Evolutionary conservation across 2,113 vertebrate species (phyloP).

Genomic region (Panthera uncia): DNA sequence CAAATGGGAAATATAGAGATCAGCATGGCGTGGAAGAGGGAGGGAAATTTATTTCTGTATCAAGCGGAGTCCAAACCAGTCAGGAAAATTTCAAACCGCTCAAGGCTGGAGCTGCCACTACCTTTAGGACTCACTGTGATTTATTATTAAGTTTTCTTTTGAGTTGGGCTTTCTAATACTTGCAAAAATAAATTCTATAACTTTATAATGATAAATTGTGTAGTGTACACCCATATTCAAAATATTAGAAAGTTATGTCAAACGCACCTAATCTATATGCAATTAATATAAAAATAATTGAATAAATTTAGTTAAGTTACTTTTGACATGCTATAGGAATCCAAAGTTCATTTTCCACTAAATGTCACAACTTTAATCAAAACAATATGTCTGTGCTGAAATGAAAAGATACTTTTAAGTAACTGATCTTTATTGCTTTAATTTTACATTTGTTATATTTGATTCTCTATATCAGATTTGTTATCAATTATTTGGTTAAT

Average conservation of each 20-base stretch:
- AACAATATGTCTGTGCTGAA: not conserved
- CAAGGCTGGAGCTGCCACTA: not conserved
- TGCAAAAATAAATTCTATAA: not conserved
- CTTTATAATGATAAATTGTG: not conserved
- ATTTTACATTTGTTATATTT: conserved; percentile 11
- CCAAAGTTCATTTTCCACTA: not conserved
- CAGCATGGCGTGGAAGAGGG: not conserved
- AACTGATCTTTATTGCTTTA: conserved; percentile 6
- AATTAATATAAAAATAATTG: not conserved
- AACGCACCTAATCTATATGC: not conserved
- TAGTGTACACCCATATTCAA: not conserved
- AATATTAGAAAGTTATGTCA: not conserved
- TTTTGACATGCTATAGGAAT: not conserved
- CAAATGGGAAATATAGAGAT: not conserved
- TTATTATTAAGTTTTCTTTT: not conserved
- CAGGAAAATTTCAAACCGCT: not conserved
- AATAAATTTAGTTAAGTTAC: not conserved
- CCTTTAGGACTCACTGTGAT: not conserved
- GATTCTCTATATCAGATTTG: not conserved
- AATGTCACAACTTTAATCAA: conserved; percentile 16
- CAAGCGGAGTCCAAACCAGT: not conserved
- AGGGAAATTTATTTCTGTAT: not conserved
- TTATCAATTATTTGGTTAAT: not conserved
- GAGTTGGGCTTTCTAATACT: not conserved
- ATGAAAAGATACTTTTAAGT: not conserved